Percentiles rank a stretch among this genome's conserved stretches.
Conservation (phyloP, 2,888 invertebrate species). For the Amiota mariae region DNA sequence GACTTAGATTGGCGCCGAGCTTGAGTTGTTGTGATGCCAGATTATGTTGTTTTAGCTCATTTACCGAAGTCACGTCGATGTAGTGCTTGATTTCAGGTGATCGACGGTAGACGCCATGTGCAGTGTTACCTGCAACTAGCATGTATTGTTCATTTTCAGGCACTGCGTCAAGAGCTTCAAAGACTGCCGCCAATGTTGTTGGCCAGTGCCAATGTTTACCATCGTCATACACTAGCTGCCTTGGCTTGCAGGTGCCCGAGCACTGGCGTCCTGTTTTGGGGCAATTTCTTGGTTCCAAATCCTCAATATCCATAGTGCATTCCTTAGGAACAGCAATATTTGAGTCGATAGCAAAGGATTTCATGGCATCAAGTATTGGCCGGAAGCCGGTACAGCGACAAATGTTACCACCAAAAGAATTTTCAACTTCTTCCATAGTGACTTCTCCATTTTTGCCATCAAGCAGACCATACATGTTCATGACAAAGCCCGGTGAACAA, state of each 20-base stretch:
- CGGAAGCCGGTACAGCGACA: constrained; percentile 87
- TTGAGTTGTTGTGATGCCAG: constrained; percentile 57
- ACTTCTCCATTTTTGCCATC: constrained; percentile 74
- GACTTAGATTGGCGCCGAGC: constrained; percentile 71
- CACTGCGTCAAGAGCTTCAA: constrained; percentile 63
- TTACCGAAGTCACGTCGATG: constrained; percentile 78
- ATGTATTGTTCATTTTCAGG: constrained; percentile 75
- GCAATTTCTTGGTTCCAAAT: constrained; percentile 64
- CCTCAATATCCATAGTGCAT: constrained; percentile 72
- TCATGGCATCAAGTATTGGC: constrained; percentile 85
- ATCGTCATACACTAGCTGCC: constrained; percentile 37
- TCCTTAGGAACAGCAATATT: constrained; percentile 70
- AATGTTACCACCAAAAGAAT: constrained; percentile 83
- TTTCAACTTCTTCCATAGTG: constrained; percentile 79
- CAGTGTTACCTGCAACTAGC: constrained; percentile 84
- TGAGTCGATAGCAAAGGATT: constrained; percentile 79
- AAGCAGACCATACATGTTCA: constrained; percentile 79
- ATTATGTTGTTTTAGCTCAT: constrained; percentile 75
- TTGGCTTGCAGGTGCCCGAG: not conserved
- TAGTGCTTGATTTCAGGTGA: constrained; percentile 72
- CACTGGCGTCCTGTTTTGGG: constrained; percentile 1
- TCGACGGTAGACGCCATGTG: constrained; percentile 77
- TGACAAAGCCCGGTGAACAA: constrained; percentile 84
- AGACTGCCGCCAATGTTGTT: constrained; percentile 45
- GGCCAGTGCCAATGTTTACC: constrained; percentile 61